phyloP scores from a whole-genome alignment of 1,140 invertebrate genomes.

The Pseudomyrmex dendroicus region DNA sequence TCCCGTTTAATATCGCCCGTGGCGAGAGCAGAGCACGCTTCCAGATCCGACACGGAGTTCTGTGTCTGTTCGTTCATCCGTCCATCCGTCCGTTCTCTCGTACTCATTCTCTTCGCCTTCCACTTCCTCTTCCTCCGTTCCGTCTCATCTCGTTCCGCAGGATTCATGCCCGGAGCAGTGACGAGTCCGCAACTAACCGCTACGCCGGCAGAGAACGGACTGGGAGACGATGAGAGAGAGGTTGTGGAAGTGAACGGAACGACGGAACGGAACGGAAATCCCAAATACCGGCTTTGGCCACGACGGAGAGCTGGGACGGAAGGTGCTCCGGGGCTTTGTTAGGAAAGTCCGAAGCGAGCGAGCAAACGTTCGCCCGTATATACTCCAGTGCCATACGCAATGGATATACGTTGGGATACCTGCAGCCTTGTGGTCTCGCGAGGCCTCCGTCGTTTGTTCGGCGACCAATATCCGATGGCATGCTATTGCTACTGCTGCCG shows the following conservation, averaged over 20 bases:
- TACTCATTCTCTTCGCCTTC: neutral
- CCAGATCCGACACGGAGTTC: slow-evolving; percentile 29
- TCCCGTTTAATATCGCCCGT: slow-evolving; percentile 46
- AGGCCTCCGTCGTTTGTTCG: slow-evolving; percentile 55
- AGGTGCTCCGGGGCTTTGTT: slow-evolving; percentile 57
- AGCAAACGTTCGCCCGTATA: slow-evolving; percentile 39
- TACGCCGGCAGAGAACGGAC: neutral
- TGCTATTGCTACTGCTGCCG: neutral
- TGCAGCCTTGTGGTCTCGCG: slow-evolving; percentile 46
- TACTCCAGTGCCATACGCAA: slow-evolving; percentile 39
- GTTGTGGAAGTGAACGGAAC: neutral
- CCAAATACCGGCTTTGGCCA: slow-evolving; percentile 57
- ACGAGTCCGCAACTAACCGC: slow-evolving; percentile 62
- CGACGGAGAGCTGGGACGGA: slow-evolving; percentile 39
- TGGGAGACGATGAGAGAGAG: neutral
- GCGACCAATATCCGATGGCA: slow-evolving; percentile 48
- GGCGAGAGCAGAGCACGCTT: slow-evolving; percentile 20
- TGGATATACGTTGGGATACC: slow-evolving; percentile 54
- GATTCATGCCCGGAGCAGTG: slow-evolving; percentile 50
- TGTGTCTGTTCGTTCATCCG: slow-evolving; percentile 4
- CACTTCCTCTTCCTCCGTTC: neutral
- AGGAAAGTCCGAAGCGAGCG: slow-evolving; percentile 39
- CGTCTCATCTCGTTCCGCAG: slow-evolving; percentile 44
- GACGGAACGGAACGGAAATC: slow-evolving; percentile 42
- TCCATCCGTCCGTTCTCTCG: slow-evolving; percentile 8